These are phyloP conservation scores for Synanceia verrucosa DNA, from an alignment of 2,797 vertebrate genomes.

Conservation along the genomic window DNA sequence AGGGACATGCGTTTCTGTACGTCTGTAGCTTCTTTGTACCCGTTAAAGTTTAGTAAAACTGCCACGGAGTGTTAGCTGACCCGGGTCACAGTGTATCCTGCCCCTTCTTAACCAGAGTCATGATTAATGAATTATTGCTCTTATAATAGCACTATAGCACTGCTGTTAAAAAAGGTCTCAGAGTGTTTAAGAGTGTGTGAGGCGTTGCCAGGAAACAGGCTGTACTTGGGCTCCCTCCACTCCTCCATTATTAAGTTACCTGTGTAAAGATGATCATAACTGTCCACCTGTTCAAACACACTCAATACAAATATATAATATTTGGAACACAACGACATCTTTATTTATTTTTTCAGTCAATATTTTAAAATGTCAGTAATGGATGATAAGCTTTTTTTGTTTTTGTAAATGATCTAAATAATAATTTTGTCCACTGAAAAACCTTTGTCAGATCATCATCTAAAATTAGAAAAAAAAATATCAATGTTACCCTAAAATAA, in stretches of 20 bases:
- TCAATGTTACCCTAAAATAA: no score
- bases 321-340: background rate
- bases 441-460: no score
- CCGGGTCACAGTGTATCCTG: background rate
- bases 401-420: no score
- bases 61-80: background rate
- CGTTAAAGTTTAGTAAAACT: background rate
- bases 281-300: background rate
- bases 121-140: accelerated
- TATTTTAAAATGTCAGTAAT: background rate
- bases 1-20: accelerated
- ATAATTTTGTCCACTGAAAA: no score
- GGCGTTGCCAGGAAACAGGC: background rate
- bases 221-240: background rate
- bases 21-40: background rate
- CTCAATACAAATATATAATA: background rate
- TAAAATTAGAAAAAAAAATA: no score
- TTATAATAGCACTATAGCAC: background rate
- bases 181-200: background rate
- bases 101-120: background rate
- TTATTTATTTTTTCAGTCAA: background rate
- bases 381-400: no score
- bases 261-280: background rate
- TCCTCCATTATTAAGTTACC: background rate
- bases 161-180: background rate